These are phyloP conservation scores for Strix aluco DNA, from an alignment of 2,113 vertebrate genomes.

Conservation along the genomic window DNA sequence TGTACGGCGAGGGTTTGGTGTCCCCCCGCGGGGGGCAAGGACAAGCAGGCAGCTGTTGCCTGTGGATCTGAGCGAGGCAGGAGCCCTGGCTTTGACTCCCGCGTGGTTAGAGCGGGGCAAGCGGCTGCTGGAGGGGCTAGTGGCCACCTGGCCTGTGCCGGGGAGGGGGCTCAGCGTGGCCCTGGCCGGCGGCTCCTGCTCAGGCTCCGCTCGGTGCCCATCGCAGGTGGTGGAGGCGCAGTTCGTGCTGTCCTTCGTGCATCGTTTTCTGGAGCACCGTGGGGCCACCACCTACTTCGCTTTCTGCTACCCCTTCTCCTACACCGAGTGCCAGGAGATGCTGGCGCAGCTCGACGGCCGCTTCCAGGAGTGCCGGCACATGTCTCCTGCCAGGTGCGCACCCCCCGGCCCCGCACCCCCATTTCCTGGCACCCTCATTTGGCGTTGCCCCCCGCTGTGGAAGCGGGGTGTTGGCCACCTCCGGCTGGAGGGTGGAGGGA, in stretches of 20 bases:
- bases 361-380: constrained; percentile 76
- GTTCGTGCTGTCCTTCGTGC: constrained; percentile 92
- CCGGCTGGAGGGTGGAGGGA: background rate
- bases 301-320: constrained; percentile 97
- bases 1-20: fast-evolving
- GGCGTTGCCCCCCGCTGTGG: background rate
- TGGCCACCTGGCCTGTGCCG: background rate
- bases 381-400: constrained; percentile 83
- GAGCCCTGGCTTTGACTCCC: too few species aligned
- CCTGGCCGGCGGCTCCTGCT: background rate
- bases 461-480: fast-evolving
- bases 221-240: constrained; percentile 89
- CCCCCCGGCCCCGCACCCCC: background rate
- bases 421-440: background rate
- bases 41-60: background rate
- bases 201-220: background rate
- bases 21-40: fast-evolving
- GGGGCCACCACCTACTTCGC: constrained; percentile 93
- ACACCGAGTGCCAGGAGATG: constrained; percentile 93
- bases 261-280: constrained; percentile 87
- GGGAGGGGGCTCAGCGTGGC: background rate
- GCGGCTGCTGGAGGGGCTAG: background rate
- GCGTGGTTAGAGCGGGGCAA: fast-evolving
- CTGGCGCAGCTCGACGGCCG: constrained; percentile 85
- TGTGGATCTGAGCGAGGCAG: too few species aligned